Evolutionary conservation across 2,797 vertebrate genomes (phyloP).

Genomic region (Lacerta bilineata): DNA sequence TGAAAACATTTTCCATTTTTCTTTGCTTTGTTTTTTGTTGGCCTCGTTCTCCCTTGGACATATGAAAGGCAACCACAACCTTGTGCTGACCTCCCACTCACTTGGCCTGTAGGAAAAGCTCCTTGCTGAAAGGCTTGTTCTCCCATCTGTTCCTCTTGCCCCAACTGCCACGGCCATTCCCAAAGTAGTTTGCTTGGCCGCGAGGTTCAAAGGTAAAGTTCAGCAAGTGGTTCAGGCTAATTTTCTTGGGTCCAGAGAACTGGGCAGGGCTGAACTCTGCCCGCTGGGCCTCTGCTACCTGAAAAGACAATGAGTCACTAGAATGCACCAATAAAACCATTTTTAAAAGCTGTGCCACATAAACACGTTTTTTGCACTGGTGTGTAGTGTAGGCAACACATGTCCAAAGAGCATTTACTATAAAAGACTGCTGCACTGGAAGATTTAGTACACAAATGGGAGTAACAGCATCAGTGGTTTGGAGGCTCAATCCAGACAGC

Average conservation of each 20-base stretch:
- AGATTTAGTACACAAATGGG: neutral
- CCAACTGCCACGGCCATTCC: conserved; percentile 88
- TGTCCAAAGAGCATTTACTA: neutral
- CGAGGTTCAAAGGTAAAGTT: conserved; percentile 99
- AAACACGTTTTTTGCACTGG: conserved; percentile 31
- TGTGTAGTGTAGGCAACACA: neutral
- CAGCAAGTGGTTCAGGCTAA: conserved; percentile 97
- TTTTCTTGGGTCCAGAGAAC: conserved; percentile 97
- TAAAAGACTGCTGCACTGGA: neutral
- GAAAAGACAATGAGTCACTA: conserved; percentile 31
- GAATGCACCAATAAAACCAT: neutral
- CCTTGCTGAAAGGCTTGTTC: conserved; percentile 99
- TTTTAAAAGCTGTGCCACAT: conserved; percentile 2
- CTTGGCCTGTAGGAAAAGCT: conserved; percentile 99
- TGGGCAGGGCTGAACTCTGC: conserved; percentile 99
- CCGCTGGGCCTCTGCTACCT: conserved; percentile 98
- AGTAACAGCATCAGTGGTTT: neutral
- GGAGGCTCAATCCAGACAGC: neutral
- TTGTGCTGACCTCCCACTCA: conserved; percentile 77
- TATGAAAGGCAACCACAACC: neutral
- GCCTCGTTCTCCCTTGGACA: neutral
- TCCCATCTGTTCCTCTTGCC: conserved; percentile 98
- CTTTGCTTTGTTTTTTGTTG: no score
- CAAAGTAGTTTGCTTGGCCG: conserved; percentile 87
- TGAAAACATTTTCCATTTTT: no score